Percentiles rank a stretch among this genome's conserved stretches.
These are phyloP conservation scores for Muscidifurax raptorellus DNA, from an alignment of 1,140 invertebrate species.

Conservation along the genomic window DNA sequence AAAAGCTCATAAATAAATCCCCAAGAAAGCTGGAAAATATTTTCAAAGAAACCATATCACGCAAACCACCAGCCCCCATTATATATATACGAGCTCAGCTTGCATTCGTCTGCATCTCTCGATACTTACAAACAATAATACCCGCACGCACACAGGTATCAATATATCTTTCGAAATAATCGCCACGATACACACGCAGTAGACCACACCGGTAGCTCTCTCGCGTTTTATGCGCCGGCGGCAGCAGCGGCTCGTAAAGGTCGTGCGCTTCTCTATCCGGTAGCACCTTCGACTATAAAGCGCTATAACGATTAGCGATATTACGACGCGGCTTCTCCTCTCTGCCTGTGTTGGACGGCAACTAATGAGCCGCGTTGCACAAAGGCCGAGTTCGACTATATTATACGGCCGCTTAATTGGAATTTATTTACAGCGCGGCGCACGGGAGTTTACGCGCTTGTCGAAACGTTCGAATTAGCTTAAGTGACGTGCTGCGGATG, in stretches of 20 bases:
- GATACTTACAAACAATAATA: neutral
- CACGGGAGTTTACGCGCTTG: constrained; percentile 1
- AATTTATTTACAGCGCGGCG: constrained; percentile 61
- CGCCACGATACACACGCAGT: neutral
- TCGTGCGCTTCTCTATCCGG: constrained; percentile 38
- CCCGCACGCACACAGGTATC: neutral
- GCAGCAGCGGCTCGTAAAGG: constrained; percentile 55
- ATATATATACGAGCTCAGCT: too few relatives aligned
- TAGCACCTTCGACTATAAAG: constrained; percentile 67
- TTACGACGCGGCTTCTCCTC: constrained; percentile 50
- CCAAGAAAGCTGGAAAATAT: too few relatives aligned
- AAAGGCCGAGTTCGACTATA: constrained; percentile 25
- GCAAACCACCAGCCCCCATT: too few relatives aligned
- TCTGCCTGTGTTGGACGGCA: constrained; percentile 13
- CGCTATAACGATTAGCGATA: constrained; percentile 52
- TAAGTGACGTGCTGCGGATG: neutral
- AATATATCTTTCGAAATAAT: neutral
- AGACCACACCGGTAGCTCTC: constrained; percentile 20
- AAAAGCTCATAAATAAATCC: too few relatives aligned
- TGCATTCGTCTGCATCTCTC: too few relatives aligned
- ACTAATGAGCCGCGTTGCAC: constrained; percentile 68
- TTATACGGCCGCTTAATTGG: constrained; percentile 54
- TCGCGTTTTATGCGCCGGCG: constrained; percentile 60
- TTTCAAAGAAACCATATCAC: too few relatives aligned
- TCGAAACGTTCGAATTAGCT: constrained; percentile 10